phyloP scores from a whole-genome alignment of 1,140 invertebrate genomes.

The Drosophila eugracilis region DNA sequence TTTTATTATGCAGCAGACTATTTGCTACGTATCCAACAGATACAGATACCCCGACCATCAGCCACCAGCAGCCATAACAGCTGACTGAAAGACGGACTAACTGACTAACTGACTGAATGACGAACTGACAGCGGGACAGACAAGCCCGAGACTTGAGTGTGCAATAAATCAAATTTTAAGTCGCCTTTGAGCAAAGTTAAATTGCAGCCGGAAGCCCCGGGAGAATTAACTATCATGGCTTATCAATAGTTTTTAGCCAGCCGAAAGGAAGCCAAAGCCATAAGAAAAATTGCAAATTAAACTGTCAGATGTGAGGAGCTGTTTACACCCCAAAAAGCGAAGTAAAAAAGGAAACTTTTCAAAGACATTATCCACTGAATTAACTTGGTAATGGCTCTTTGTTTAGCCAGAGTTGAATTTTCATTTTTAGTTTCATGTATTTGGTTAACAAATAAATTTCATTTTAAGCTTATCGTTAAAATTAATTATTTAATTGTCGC shows the following conservation, averaged over 20 bases:
- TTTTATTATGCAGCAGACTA: slow-evolving; percentile 46
- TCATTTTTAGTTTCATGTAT: not conserved
- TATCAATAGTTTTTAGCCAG: slow-evolving; percentile 48
- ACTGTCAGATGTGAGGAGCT: slow-evolving; percentile 36
- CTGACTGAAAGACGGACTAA: slow-evolving; percentile 35
- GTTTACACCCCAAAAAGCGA: slow-evolving; percentile 25
- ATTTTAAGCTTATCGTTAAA: not conserved
- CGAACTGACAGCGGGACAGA: slow-evolving; percentile 14
- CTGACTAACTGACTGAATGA: slow-evolving; percentile 53
- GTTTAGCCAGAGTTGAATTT: not conserved
- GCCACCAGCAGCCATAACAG: slow-evolving; percentile 43
- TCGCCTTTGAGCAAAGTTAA: slow-evolving; percentile 78
- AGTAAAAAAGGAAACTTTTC: slow-evolving; percentile 10
- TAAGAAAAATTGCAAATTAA: slow-evolving; percentile 45
- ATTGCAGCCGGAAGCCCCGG: slow-evolving; percentile 70
- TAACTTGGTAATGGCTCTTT: not conserved
- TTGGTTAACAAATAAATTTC: not conserved
- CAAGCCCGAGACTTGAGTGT: slow-evolving; percentile 41
- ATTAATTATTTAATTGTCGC: not conserved
- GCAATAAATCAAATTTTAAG: slow-evolving; percentile 79
- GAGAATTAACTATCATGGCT: slow-evolving; percentile 63
- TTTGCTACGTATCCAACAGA: too few relatives aligned
- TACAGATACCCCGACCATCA: slow-evolving; percentile 41
- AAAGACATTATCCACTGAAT: slow-evolving; percentile 19
- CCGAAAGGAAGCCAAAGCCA: slow-evolving; percentile 40